Evolutionary conservation across 2,113 vertebrate genomes (phyloP), one percentile per base, ranked within the genome.

Genomic region (Centropus unirufus): DNA sequence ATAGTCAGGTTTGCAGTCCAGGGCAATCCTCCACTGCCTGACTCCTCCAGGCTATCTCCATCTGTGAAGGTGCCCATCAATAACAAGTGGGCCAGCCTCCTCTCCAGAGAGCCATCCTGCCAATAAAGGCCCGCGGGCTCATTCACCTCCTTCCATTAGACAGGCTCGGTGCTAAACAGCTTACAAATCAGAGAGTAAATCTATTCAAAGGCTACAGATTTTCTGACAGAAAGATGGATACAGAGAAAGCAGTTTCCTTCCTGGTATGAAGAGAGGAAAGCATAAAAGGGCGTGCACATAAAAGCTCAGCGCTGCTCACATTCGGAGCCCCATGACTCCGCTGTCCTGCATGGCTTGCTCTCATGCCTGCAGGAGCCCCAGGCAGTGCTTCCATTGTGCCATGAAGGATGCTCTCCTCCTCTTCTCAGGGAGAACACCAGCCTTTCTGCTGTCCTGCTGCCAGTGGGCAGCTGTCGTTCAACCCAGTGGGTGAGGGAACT

Each of bases 191-290:
- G 51, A 95, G 78, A 95, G 80, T 54, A 91, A 93, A 93, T 83
- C 84, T 82, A 61, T 95, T 49, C 72, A 57, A 58, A 77, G 44
- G 51, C 55, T 79, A 92, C 93, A 92, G 90, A 95, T 95, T 97
- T 95, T 97, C 95, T 90, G 92, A 93, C 92, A 95, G 62, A 47
- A 83, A 91, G 94, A 96, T 30, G 72, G 87, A 96, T 90, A 78
- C 68, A 49, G 58, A 86, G 83, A 39, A 52, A 84, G 58, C 69
- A 19, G 39, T 49, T 93, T 62, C 68, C 46, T 66, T 54, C n/a
- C 61, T 6, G 0, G 59, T 44, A 24, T 15, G 84, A 92, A 42
- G 2, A 61, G 63, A 91, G 52, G 46, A 27, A 51, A 36, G n/a
- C 46, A 57, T n/a, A 39, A 61, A 93, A 83, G 73, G 64, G 22